These are phyloP conservation scores for Diaperis boleti DNA, from an alignment of 2,888 invertebrate species.

Conservation along the genomic window DNA sequence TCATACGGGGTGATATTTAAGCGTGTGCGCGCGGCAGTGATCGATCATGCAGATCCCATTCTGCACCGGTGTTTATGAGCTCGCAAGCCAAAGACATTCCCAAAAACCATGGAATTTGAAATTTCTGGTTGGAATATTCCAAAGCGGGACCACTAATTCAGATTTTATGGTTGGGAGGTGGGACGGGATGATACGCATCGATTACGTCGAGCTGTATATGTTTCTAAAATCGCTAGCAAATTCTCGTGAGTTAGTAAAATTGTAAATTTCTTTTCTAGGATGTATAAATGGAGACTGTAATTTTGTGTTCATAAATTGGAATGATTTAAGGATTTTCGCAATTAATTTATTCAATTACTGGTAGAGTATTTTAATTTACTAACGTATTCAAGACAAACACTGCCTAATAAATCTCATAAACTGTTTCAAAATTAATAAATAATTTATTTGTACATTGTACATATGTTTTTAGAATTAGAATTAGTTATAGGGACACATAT, in stretches of 20 bases:
- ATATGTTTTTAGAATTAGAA: conserved; percentile 38
- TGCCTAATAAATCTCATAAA: conserved; percentile 51
- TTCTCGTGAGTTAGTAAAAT: conserved; percentile 16
- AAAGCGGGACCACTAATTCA: conserved; percentile 1
- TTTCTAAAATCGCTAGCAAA: conserved; percentile 26
- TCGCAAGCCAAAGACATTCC: conserved; percentile 7
- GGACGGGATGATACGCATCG: neutral
- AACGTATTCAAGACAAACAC: conserved; percentile 57
- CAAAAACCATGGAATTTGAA: conserved; percentile 6
- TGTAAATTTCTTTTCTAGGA: conserved; percentile 16
- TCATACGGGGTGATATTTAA: conserved; percentile 20
- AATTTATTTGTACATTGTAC: conserved; percentile 45
- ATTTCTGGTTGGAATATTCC: conserved; percentile 1
- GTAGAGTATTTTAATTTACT: conserved; percentile 40
- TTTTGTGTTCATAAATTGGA: conserved; percentile 51
- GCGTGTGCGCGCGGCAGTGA: conserved; percentile 9
- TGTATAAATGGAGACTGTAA: conserved; percentile 51
- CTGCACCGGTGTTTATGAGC: conserved; percentile 9
- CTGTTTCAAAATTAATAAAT: conserved; percentile 40
- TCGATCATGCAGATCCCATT: no score
- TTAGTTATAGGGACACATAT: conserved; percentile 34
- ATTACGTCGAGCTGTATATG: conserved; percentile 4
- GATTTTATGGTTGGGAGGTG: conserved; percentile 7
- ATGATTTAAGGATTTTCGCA: conserved; percentile 35
- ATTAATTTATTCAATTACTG: conserved; percentile 39